phyloP scores from a whole-genome alignment of 2,113 vertebrate species.

The Murina feae region DNA sequence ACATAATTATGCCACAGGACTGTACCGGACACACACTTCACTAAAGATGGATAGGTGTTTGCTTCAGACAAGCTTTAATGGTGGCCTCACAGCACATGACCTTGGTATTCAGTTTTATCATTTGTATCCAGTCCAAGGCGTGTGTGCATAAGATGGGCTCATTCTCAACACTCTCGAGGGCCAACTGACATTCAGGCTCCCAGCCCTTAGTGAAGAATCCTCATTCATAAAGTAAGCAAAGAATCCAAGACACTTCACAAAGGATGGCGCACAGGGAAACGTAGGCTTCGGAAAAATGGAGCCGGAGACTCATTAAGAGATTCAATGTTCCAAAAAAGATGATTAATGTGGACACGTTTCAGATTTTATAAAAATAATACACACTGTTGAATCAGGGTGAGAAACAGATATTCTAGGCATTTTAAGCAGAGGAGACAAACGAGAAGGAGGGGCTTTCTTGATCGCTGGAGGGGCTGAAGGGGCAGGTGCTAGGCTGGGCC shows the following conservation, averaged over 20 bases:
- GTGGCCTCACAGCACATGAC: not conserved
- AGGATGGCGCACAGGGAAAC: not conserved
- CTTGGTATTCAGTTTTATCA: not conserved
- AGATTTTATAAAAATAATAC: conserved; percentile 3
- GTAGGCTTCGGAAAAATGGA: not conserved
- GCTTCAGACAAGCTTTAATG: conserved; percentile 18
- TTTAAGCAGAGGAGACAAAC: not conserved
- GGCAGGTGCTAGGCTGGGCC: not conserved
- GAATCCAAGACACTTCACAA: not conserved
- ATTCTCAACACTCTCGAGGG: not conserved
- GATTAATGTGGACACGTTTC: not conserved
- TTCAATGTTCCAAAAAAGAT: not conserved
- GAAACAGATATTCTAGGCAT: not conserved
- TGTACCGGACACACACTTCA: not conserved
- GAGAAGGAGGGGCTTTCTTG: not conserved
- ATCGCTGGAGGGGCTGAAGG: not conserved
- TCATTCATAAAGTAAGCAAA: not conserved
- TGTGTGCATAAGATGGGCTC: not conserved
- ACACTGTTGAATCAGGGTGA: not conserved
- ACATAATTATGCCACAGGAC: not conserved
- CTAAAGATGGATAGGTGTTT: conserved; percentile 39
- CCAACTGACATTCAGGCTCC: not conserved
- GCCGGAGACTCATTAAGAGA: not conserved
- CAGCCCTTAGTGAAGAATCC: not conserved
- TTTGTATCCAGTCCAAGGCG: not conserved